Evolutionary conservation across 1,140 invertebrate species (phyloP).

Genomic region (Caenorhabditis brenneri): DNA sequence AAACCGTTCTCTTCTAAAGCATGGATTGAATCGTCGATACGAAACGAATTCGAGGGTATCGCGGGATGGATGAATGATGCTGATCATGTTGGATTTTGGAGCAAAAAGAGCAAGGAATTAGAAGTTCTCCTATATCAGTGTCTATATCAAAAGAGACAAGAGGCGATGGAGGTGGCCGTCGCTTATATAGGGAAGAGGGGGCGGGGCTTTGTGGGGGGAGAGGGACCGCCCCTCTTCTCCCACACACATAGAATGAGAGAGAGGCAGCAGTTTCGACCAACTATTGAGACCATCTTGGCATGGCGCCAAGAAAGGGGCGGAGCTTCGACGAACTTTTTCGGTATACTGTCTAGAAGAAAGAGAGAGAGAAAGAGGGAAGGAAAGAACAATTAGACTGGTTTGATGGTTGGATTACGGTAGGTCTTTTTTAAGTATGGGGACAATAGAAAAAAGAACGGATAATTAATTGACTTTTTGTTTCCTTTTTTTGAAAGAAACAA

Average conservation of each 20-base stretch:
- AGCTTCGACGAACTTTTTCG: background rate
- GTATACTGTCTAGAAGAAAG: background rate
- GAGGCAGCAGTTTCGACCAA: background rate
- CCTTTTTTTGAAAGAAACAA: background rate
- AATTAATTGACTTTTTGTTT: slow-evolving; percentile 9
- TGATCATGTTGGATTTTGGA: slow-evolving; percentile 51
- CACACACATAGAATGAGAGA: background rate
- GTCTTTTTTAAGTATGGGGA: background rate
- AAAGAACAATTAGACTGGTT: no score
- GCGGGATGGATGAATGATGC: slow-evolving; percentile 56
- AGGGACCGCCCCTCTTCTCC: background rate
- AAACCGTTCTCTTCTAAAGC: background rate
- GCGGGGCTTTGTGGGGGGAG: background rate
- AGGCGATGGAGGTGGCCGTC: background rate
- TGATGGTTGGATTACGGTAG: no score
- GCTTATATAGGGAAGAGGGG: background rate
- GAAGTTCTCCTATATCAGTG: background rate
- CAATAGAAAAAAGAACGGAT: background rate
- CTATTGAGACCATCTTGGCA: slow-evolving; percentile 8
- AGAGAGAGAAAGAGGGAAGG: background rate
- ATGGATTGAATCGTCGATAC: slow-evolving; percentile 21
- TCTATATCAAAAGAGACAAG: background rate
- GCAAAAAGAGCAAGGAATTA: no score
- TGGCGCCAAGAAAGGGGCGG: background rate
- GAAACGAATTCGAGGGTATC: slow-evolving; percentile 55